Evolutionary conservation across 2,888 invertebrate species (phyloP), one percentile per base, ranked within the genome.

Genomic region (Leucoma salicis): DNA sequence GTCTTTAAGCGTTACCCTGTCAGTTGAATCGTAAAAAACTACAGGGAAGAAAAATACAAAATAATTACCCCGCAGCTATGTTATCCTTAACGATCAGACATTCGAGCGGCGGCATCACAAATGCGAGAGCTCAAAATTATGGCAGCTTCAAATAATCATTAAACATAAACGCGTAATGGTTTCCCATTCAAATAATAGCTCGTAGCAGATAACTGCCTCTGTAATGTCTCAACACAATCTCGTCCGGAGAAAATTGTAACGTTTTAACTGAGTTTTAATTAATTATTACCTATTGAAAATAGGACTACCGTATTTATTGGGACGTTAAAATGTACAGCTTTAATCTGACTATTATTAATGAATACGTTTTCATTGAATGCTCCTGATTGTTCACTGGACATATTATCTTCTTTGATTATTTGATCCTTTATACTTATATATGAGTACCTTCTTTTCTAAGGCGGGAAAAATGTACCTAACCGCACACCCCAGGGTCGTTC

Each of bases 81-180:
- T n/a, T n/a, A 72, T 70, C 65, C 75, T 59, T 79, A 82, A 82
- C 73, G 76, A 78, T 58, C 74, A 72, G 72, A 68, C 74, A 70
- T 74, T 74, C 57, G 57, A 60, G 57, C 52, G 60, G 49, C 60
- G 62, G 69, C 72, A 82, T 80, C 77, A 79, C 76, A 69, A 83
- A 82, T 74, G 77, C 11, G 27, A 27, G n/a, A 27, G 73, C 66
- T 65, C 68, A 75, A 78, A 81, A 82, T 86, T 84, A 86, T 78
- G 79, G 77, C 76, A 64, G 77, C 77, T 84, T 81, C 77, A 82
- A 85, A 85, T 82, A 82, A 85, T 79, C 82, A 84, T 86, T 84
- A 85, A 82, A 83, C 81, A 82, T 84, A 84, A 87, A 83, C 79
- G 78, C 72, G 73, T 79, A 86, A 86, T 79, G 82, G 82, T 79